Evolutionary conservation across 2,113 vertebrate species (phyloP).

Genomic region (Cyphomyrus discorhynchus): DNA sequence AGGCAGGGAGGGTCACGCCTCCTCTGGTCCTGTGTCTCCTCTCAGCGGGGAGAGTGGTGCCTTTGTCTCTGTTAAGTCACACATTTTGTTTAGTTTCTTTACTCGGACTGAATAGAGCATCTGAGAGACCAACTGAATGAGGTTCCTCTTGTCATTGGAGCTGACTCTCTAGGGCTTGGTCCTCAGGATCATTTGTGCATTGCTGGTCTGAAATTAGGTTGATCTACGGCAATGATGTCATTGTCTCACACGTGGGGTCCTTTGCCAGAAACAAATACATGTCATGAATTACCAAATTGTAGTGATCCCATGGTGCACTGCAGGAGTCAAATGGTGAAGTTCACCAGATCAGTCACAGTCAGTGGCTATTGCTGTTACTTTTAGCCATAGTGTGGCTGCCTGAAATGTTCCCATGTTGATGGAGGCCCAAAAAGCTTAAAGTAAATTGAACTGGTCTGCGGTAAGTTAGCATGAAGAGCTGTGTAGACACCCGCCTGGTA

Average conservation of each 20-base stretch:
- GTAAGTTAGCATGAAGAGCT: neutral
- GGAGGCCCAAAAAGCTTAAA: neutral
- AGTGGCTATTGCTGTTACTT: neutral
- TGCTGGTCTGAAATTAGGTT: neutral
- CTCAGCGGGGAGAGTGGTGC: neutral
- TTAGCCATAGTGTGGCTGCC: neutral
- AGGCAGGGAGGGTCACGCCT: neutral
- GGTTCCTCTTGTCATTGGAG: neutral
- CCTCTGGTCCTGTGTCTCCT: neutral
- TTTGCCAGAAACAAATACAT: neutral
- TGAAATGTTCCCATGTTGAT: neutral
- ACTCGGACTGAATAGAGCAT: neutral
- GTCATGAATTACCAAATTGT: neutral
- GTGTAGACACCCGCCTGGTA: neutral
- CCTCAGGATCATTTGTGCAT: neutral
- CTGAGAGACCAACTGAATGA: slow-evolving; percentile 2
- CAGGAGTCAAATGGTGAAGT: neutral
- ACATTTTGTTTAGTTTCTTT: neutral
- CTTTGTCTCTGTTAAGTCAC: neutral
- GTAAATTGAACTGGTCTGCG: neutral
- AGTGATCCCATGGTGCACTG: neutral
- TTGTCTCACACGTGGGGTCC: neutral
- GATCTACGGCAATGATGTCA: neutral
- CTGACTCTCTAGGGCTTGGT: neutral
- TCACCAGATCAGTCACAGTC: neutral